These are phyloP conservation scores for Pedionomus torquatus DNA, from an alignment of 2,113 vertebrate genomes.

Conservation along the genomic window DNA sequence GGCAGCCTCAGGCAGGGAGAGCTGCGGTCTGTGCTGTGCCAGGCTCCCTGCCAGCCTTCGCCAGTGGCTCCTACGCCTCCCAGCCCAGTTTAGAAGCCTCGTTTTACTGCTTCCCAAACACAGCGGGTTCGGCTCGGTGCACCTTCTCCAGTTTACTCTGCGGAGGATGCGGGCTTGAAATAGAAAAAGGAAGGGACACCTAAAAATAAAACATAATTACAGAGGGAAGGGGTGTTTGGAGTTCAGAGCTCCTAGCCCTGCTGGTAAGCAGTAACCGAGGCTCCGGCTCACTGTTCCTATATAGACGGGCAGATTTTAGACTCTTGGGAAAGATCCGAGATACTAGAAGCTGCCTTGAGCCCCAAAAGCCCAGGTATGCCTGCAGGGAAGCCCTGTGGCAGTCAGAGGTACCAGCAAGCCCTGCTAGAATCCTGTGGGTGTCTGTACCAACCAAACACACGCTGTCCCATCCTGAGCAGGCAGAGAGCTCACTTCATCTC, in stretches of 20 bases:
- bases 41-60: conserved; percentile 45
- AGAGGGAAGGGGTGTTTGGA: conserved; percentile 53
- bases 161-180: conserved; percentile 75
- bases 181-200: conserved; percentile 77
- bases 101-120: conserved; percentile 45
- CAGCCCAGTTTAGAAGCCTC: conserved; percentile 63
- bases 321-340: not conserved
- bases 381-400: not conserved
- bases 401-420: not conserved
- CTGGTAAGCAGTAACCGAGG: conserved; percentile 12
- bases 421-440: not conserved
- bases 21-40: conserved; percentile 60
- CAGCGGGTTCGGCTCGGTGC: conserved; percentile 63
- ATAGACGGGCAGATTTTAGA: not conserved
- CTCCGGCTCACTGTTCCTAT: not conserved
- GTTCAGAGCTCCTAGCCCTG: conserved; percentile 49
- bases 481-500: not conserved
- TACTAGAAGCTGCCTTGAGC: not conserved
- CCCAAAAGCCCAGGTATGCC: not conserved
- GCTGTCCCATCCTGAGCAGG: rapidly evolving
- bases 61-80: conserved; percentile 63
- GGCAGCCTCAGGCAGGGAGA: not conserved
- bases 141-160: conserved; percentile 56
- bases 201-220: conserved; percentile 82
- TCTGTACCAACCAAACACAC: not conserved